Conservation (phyloP, 2,113 vertebrate genomes). For the Oryzias javanicus region DNA sequence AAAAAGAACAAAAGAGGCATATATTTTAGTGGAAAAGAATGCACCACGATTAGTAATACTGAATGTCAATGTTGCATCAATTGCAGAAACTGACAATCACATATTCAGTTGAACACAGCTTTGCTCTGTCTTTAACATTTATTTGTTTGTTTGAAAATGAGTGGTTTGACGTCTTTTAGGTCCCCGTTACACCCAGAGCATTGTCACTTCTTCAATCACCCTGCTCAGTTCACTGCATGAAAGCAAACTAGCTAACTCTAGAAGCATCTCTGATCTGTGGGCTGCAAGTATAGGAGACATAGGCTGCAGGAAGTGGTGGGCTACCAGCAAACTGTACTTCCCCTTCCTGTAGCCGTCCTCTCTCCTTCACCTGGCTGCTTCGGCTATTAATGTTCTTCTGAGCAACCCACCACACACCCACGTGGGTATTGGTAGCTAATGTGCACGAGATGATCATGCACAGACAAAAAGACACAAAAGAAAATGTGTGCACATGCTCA, state of each 20-base stretch:
- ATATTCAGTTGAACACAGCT: background rate
- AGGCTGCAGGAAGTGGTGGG: slow-evolving; percentile 78
- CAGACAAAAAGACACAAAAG: slow-evolving; percentile 25
- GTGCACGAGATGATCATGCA: slow-evolving; percentile 31
- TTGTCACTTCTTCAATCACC: slow-evolving; percentile 32
- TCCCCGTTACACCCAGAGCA: background rate
- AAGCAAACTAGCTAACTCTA: slow-evolving; percentile 66
- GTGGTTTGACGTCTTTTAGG: slow-evolving; percentile 5
- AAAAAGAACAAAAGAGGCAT: background rate
- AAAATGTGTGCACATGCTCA: slow-evolving; percentile 17
- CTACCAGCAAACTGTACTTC: slow-evolving; percentile 80
- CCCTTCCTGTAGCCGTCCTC: slow-evolving; percentile 77
- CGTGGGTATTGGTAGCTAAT: slow-evolving; percentile 64
- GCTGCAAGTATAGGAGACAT: slow-evolving; percentile 69
- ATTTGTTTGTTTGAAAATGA: slow-evolving; percentile 8
- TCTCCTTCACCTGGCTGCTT: slow-evolving; percentile 65
- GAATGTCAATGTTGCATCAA: background rate
- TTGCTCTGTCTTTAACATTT: slow-evolving; percentile 16
- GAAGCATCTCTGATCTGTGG: slow-evolving; percentile 68
- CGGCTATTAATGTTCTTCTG: slow-evolving; percentile 77
- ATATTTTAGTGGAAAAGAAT: background rate
- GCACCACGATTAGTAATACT: background rate
- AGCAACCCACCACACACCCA: slow-evolving; percentile 78
- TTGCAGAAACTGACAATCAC: background rate
- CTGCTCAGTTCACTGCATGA: slow-evolving; percentile 44